A percentile compares a stretch with the other conserved stretches of the same genome.
These are phyloP conservation scores for Valencia hispanica DNA, from an alignment of 2,797 vertebrate species.

Conservation along the genomic window DNA sequence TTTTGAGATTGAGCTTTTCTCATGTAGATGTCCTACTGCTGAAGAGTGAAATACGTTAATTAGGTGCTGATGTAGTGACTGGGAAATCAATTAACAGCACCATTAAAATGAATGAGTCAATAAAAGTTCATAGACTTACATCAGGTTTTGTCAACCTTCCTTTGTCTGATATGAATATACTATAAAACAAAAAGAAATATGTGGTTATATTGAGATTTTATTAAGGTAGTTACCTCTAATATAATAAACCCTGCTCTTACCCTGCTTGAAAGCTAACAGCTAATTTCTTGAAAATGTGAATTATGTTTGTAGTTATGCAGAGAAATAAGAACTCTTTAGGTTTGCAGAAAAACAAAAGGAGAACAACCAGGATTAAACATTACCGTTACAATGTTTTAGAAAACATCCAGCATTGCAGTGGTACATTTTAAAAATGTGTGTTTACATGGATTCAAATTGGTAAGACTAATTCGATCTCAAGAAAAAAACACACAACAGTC, in stretches of 20 bases:
- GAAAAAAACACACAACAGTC: no score
- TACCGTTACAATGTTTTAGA: background rate
- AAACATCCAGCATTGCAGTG: background rate
- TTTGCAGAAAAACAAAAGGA: background rate
- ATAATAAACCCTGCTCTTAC: background rate
- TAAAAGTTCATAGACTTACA: slow-evolving; percentile 52
- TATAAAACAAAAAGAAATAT: slow-evolving; percentile 13
- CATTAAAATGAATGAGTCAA: slow-evolving; percentile 40
- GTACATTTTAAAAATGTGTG: background rate
- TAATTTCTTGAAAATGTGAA: background rate
- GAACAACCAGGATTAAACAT: slow-evolving; percentile 1
- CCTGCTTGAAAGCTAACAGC: background rate
- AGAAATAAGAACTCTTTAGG: background rate
- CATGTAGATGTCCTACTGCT: background rate
- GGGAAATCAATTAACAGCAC: slow-evolving; percentile 43
- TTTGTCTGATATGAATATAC: slow-evolving; percentile 10
- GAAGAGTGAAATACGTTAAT: slow-evolving; percentile 32
- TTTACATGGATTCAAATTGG: background rate
- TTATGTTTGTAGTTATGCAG: background rate
- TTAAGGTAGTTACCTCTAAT: background rate
- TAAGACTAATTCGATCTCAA: background rate
- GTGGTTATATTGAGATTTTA: background rate
- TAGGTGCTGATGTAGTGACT: slow-evolving; percentile 40
- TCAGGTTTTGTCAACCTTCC: slow-evolving; percentile 21
- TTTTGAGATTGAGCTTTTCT: slow-evolving; percentile 22